Base-by-base conservation (phyloP, 2,888 invertebrate genomes). In the Isoperla grammatica region DNA sequence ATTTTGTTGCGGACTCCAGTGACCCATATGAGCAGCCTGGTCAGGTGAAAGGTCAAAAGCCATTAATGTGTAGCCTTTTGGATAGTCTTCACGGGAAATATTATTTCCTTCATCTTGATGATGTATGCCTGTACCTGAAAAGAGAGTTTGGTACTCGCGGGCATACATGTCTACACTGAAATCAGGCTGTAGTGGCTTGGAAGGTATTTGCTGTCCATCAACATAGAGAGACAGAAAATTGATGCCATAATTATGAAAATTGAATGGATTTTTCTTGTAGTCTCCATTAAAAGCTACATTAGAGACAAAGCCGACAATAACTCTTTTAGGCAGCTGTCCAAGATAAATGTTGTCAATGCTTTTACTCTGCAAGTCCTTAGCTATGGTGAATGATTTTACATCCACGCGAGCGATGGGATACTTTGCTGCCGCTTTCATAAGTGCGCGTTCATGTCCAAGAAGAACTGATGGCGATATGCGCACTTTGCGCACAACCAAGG, bases 381-480 rank as follows among this genome's bases (percentile, higher is more conserved):
- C 12, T n/a, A 45, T 6, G 6, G 11, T 9, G 6, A n/a, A n/a
- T n/a, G n/a, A n/a, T n/a, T n/a, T n/a, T n/a, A n/a, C n/a, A n/a
- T n/a, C n/a, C n/a, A n/a, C 11, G 37, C 6, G 6, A 11, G 8
- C 11, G 11, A 1, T 42, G 5, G 29, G 67, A 61, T 56, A 61
- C 62, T 5, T 59, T 68, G 65, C 1, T 68, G 53, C 62, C 62
- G 67, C 5, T 65, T 49, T 0, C 63, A n/a, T n/a, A n/a, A n/a
- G n/a, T n/a, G n/a, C n/a, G n/a, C n/a, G n/a, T n/a, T n/a, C n/a
- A n/a, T n/a, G n/a, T n/a, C n/a, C n/a, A n/a, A n/a, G n/a, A n/a
- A n/a, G n/a, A n/a, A n/a, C n/a, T n/a, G n/a, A n/a, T n/a, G n/a
- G n/a, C n/a, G n/a, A n/a, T n/a, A n/a, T n/a, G n/a, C n/a, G n/a